These are phyloP conservation scores for Lepidurus couesii DNA, from an alignment of 1,140 invertebrate genomes.

Conservation along the genomic window DNA sequence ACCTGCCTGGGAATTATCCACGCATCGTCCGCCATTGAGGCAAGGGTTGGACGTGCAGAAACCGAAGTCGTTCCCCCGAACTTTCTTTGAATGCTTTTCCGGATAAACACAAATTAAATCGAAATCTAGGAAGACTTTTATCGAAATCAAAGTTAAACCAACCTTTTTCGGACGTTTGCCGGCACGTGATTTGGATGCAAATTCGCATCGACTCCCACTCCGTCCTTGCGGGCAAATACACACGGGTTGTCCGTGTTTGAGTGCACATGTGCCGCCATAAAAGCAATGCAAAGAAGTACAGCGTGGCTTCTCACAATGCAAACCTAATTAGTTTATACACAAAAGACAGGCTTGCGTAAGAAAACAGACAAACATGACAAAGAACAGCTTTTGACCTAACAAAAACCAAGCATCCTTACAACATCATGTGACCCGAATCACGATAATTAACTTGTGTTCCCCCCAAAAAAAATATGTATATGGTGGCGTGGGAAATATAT, in stretches of 20 bases:
- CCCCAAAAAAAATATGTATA: no score
- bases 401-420: no score
- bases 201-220: conserved; percentile 23
- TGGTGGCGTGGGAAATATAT: neutral
- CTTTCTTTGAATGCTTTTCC: neutral
- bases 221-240: conserved; percentile 28
- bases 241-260: conserved; percentile 19
- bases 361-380: neutral
- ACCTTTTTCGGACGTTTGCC: neutral
- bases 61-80: neutral
- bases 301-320: conserved; percentile 31
- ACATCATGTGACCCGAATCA: no score
- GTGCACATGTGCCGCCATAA: conserved; percentile 27
- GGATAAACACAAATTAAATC: neutral
- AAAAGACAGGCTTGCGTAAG: neutral
- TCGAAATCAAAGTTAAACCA: neutral
- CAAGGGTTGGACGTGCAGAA: conserved; percentile 34
- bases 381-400: no score
- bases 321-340: neutral
- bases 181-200: neutral
- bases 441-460: no score
- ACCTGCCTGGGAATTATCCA: conserved; percentile 33
- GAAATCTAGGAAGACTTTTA: neutral
- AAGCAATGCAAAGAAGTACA: conserved; percentile 29
- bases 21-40: conserved; percentile 31